phyloP scores from a whole-genome alignment of 1,140 invertebrate species.

The Eueides isabella region DNA sequence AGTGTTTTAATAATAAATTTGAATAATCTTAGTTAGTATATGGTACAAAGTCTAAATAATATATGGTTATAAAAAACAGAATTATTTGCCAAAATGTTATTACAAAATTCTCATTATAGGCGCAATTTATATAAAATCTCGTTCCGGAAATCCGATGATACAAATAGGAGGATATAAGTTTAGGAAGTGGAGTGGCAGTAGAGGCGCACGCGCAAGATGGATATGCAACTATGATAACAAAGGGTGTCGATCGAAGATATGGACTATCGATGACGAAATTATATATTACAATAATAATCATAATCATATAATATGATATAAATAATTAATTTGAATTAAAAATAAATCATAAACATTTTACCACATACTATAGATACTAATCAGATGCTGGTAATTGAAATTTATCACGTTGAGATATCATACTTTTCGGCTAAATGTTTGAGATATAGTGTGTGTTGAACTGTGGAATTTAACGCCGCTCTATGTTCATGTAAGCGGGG shows the following conservation, averaged over 20 bases:
- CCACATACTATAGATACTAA: no score
- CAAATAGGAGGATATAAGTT: constrained; percentile 37
- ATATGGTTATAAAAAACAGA: neutral
- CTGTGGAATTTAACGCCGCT: no score
- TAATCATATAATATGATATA: constrained; percentile 38
- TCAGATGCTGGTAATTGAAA: no score
- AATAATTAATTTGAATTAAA: neutral
- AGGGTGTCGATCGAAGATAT: constrained; percentile 35
- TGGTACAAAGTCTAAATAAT: no score
- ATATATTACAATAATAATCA: constrained; percentile 28
- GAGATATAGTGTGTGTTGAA: no score
- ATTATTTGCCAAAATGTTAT: neutral
- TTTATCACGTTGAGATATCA: no score
- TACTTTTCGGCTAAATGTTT: no score
- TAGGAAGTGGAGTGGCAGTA: constrained; percentile 28
- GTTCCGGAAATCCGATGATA: constrained; percentile 33
- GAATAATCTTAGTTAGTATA: no score
- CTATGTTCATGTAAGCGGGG: no score
- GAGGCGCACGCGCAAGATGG: constrained; percentile 29
- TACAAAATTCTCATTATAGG: neutral
- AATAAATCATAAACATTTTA: no score
- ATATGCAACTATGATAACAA: constrained; percentile 32
- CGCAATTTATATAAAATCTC: constrained; percentile 6
- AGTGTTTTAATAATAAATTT: no score
- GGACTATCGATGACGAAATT: constrained; percentile 29